Base-by-base conservation (phyloP, 2,113 vertebrate species). In the Brevimyrus niger region DNA sequence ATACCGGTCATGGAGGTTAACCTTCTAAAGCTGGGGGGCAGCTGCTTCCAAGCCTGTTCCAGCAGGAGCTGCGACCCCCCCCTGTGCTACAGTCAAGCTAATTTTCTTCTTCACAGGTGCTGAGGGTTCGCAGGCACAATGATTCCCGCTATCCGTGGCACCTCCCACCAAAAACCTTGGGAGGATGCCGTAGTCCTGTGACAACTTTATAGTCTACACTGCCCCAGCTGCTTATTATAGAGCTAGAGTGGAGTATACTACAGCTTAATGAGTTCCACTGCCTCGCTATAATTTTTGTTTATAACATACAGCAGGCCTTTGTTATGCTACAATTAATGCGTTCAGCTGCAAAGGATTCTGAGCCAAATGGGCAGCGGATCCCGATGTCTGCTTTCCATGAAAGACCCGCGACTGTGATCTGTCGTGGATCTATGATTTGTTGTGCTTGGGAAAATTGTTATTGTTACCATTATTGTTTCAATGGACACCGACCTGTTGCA, bases 221-320 rank as follows among this genome's bases (percentile, higher is more conserved):
- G 27, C 85, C 35, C 58, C 21, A 47, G 53, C 87, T 87, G 38
- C 48, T 35, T 15, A 21, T 87, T 55, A 65, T 86, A 27, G 1
- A 87, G 19, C 86, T 87, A 27, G 31, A 85, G 44, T 47, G n/a
- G 10, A 6, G 11, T 50, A 48, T 13, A 48, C 1, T 85, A 50
- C 47, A 31, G 23, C n/a, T 86, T 86, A 48, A 86, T 50, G 85
- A 53, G 48, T 53, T 47, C 50, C 85, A 19, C 50, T 53, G 17
- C 3, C 27, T 47, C 47, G 21, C 85, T 53, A 19, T 53, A 53
- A 53, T 55, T 1, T 87, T 35, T 53, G 85, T 55, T 87, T 55
- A 87, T 27, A 87, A 53, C n/a, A 35, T 38, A 53, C 85, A 87
- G 85, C 85, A 53, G 85, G 50, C 50, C n/a, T 47, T 47, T 87